Percentiles rank a stretch among this genome's conserved stretches.
phyloP scores from a whole-genome alignment of 1,140 invertebrate genomes.

The Euschistus heros region DNA sequence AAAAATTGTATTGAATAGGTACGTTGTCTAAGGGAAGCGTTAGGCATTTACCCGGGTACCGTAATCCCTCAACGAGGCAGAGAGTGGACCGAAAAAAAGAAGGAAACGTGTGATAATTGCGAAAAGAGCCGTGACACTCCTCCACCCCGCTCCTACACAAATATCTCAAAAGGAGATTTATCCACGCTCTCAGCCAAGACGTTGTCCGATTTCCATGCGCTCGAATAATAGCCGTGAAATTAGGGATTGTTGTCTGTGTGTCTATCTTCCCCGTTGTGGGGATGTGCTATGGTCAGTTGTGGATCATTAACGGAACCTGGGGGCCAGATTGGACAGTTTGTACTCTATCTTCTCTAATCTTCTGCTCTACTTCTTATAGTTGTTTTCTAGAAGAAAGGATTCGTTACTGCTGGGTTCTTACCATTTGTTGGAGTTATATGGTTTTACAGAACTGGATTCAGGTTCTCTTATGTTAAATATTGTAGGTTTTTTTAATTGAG shows the following conservation, averaged over 20 bases:
- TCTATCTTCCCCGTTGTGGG: background rate
- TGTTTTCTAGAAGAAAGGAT: too few species aligned
- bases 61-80: background rate
- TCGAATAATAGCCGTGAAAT: slow-evolving; percentile 14
- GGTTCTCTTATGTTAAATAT: too few species aligned
- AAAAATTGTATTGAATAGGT: background rate
- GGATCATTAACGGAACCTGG: too few species aligned
- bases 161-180: background rate
- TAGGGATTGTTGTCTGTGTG: background rate
- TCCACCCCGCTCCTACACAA: background rate
- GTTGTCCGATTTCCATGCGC: slow-evolving; percentile 2
- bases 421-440: too few species aligned
- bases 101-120: slow-evolving; percentile 16
- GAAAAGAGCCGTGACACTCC: slow-evolving; percentile 9
- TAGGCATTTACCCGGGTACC: slow-evolving; percentile 9
- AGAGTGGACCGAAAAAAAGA: background rate
- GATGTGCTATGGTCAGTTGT: too few species aligned
- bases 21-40: slow-evolving; percentile 3
- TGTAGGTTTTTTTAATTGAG: too few species aligned
- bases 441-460: too few species aligned
- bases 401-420: too few species aligned
- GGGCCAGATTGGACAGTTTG: too few species aligned
- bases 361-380: too few species aligned
- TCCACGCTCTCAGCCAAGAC: background rate
- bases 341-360: too few species aligned